Conservation (phyloP, 2,113 vertebrate genomes). For the Laterallus jamaicensis region DNA sequence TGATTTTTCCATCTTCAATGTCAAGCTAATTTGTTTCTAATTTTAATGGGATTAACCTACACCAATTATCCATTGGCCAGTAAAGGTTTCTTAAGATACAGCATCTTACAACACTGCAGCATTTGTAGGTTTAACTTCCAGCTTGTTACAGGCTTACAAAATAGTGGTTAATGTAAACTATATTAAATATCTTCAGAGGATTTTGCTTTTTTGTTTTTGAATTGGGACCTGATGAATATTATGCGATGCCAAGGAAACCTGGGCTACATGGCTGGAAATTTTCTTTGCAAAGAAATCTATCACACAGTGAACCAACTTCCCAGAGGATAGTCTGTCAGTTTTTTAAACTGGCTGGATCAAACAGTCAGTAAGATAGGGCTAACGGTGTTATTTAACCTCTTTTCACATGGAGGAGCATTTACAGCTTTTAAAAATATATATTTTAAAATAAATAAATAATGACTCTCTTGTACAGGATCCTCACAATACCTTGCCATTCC, state of each 20-base stretch:
- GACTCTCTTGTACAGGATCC: neutral
- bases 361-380: neutral
- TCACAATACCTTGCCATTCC: neutral
- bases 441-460: neutral
- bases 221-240: neutral
- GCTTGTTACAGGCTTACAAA: neutral
- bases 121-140: neutral
- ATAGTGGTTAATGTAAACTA: neutral
- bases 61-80: neutral
- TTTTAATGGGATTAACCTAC: conserved; percentile 41
- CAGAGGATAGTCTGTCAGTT: neutral
- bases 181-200: neutral
- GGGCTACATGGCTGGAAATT: neutral
- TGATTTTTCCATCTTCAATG: conserved; percentile 1
- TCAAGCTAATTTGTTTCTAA: conserved; percentile 41
- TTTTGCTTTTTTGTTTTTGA: neutral
- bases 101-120: neutral
- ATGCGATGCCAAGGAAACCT: neutral
- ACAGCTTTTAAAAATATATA: neutral
- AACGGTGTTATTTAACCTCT: neutral
- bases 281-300: neutral
- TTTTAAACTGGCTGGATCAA: neutral
- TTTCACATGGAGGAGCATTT: neutral
- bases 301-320: neutral
- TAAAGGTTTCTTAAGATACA: neutral